Base-by-base conservation (phyloP, 2,888 invertebrate genomes). In the Caenorhabditis doughertyi region DNA sequence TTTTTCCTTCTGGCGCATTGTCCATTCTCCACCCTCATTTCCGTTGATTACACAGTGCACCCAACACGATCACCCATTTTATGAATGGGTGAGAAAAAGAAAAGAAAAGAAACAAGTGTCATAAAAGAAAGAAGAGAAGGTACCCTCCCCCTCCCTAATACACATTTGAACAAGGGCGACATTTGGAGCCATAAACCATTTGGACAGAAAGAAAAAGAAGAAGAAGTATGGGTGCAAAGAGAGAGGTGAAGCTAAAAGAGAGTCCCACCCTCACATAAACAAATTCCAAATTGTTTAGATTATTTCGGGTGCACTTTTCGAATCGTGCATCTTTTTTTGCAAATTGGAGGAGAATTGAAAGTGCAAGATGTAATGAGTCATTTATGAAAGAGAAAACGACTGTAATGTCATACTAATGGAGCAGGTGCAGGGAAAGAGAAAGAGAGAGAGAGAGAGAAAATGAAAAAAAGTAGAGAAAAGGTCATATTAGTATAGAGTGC, bases 41-140 rank as follows among this genome's bases (percentile, higher is more conserved):
- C 39, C 13, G 27, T 44, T 60, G 74, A 74, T 74, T 74, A 74
- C 76, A 68, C 67, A 60, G 65, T 76, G 47, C 53, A 55, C 32
- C 29, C 2, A n/a, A n/a, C n/a, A n/a, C n/a, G n/a, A n/a, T n/a
- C n/a, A n/a, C n/a, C 16, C 18, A 13, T 18, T 21, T 23, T 58
- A 39, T 58, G 39, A 58, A 58, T 58, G 39, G 32, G 4, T 39
- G 39, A 39, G 58, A 58, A 35, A 35, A 56, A 58, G 39, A 39
- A 23, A 53, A 74, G 47, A 53, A 60, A 74, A 76, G 76, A 32
- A 76, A 74, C 74, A 74, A 74, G 74, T 65, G 76, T 68, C 76
- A 76, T 76, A 76, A 76, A 76, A 42, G 60, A 53, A 29, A 27
- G 11, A 13, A 39, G 5, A 11, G 39, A 11, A 9, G 39, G 39